Percentiles rank a stretch among this genome's conserved stretches.
Conservation (phyloP, 2,113 vertebrate genomes). For the Corythoichthys haematopterus region DNA sequence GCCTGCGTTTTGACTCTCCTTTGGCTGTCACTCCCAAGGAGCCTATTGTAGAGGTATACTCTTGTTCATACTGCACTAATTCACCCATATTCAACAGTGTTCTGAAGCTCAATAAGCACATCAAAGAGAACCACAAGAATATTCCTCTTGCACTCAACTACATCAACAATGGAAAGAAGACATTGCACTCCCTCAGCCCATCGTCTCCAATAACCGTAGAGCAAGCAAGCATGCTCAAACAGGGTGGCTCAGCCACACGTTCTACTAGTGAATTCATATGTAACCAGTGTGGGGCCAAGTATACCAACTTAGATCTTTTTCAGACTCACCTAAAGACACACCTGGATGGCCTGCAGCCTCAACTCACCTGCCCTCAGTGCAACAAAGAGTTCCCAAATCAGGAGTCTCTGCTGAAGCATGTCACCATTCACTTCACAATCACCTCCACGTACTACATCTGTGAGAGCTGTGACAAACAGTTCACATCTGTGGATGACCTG, state of each 20-base stretch:
- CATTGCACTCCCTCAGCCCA: constrained; percentile 86
- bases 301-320: constrained; percentile 90
- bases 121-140: constrained; percentile 99
- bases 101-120: constrained; percentile 94
- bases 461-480: constrained; percentile 98
- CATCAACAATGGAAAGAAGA: constrained; percentile 93
- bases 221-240: constrained; percentile 85
- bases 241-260: constrained; percentile 80
- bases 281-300: constrained; percentile 94
- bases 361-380: constrained; percentile 94
- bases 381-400: constrained; percentile 98
- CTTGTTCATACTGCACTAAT: constrained; percentile 97
- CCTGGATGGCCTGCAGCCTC: constrained; percentile 87
- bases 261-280: constrained; percentile 89
- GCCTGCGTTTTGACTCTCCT: constrained; percentile 90
- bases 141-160: constrained; percentile 97
- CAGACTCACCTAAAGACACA: constrained; percentile 97
- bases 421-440: constrained; percentile 96
- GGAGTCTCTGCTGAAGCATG: constrained; percentile 93
- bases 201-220: constrained; percentile 89
- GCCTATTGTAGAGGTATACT: constrained; percentile 93
- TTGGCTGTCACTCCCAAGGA: constrained; percentile 90
- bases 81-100: constrained; percentile 96
- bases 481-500: constrained; percentile 94
- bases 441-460: constrained; percentile 98